Evolutionary conservation across 2,888 invertebrate genomes (phyloP).

Genomic region (Tetranychus piercei): DNA sequence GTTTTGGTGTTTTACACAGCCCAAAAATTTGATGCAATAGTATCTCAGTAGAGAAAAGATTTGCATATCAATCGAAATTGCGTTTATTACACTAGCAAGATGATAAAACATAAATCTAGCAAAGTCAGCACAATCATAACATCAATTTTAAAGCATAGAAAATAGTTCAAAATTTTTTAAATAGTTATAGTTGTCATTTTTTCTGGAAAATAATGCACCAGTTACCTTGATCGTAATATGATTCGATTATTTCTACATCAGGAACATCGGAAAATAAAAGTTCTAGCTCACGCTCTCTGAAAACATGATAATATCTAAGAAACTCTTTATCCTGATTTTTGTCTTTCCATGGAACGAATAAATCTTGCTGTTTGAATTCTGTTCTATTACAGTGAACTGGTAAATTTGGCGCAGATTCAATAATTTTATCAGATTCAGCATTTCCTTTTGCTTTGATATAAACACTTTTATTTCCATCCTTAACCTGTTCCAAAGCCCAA

Average conservation of each 20-base stretch:
- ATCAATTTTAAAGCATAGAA: no score
- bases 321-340: constrained; percentile 36
- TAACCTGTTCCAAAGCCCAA: constrained; percentile 64
- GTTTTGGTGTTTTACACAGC: no score
- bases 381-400: constrained; percentile 79
- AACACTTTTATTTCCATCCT: constrained; percentile 31
- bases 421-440: not conserved
- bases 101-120: no score
- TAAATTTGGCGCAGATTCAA: constrained; percentile 7
- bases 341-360: constrained; percentile 87
- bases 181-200: constrained; percentile 33
- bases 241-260: constrained; percentile 41
- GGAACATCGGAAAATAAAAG: constrained; percentile 38
- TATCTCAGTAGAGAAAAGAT: no score
- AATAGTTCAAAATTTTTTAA: no score
- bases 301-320: constrained; percentile 81
- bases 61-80: no score
- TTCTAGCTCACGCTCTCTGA: constrained; percentile 61
- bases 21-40: no score
- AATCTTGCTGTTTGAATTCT: constrained; percentile 67
- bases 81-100: no score
- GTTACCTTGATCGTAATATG: constrained; percentile 89
- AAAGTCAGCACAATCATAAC: no score
- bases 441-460: constrained; percentile 20
- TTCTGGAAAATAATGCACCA: constrained; percentile 63